These are phyloP conservation scores for Tenthredo livida DNA, from an alignment of 2,888 invertebrate species.

Conservation along the genomic window DNA sequence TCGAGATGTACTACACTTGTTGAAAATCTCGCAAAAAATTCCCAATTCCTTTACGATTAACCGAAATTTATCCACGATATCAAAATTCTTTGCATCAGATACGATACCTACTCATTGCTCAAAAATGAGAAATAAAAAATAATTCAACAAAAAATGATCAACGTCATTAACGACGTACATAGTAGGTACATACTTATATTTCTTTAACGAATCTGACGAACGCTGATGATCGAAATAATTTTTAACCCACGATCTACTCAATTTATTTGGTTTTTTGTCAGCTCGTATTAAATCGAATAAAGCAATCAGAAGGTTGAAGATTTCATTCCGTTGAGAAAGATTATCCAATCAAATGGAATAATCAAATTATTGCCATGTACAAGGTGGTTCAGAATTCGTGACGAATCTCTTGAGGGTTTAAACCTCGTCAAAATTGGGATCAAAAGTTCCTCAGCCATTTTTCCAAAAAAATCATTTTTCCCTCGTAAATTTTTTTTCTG, in stretches of 20 bases:
- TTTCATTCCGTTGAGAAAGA: not conserved
- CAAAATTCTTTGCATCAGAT: not conserved
- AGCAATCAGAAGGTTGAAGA: conserved; percentile 8
- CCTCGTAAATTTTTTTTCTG: too few relatives aligned
- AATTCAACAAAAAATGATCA: too few relatives aligned
- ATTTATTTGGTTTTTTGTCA: not conserved
- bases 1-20: conserved; percentile 2
- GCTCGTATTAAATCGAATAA: conserved; percentile 19
- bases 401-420: too few relatives aligned
- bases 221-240: not conserved
- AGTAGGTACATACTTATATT: too few relatives aligned
- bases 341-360: conserved; percentile 3
- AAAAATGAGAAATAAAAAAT: too few relatives aligned
- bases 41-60: not conserved
- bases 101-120: too few relatives aligned
- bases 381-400: too few relatives aligned
- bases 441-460: too few relatives aligned
- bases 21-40: not conserved
- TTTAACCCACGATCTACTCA: not conserved
- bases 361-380: not conserved
- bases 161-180: too few relatives aligned
- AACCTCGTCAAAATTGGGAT: too few relatives aligned
- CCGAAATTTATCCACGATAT: not conserved
- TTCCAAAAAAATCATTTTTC: too few relatives aligned
- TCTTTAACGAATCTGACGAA: not conserved